Evolutionary conservation across 1,140 invertebrate species (phyloP), one percentile per base, ranked within the genome.

Genomic region (Drosophila parvula): DNA sequence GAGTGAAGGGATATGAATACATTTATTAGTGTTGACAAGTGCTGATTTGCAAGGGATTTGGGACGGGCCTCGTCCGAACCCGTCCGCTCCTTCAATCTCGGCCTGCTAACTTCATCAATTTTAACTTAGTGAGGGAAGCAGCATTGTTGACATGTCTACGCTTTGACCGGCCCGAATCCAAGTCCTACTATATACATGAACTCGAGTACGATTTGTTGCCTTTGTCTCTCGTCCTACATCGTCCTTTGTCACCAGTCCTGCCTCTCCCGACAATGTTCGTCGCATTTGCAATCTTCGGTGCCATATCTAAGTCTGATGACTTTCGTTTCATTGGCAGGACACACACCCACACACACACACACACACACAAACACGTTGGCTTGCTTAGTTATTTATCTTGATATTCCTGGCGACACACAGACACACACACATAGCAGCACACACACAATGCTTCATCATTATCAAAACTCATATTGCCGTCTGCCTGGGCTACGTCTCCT

Each of bases 401-500:
- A 86, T 86, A 86, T 81, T 70, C 74, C 61, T 55, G 18, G 40
- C 56, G 3, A 27, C 34, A 32, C 36, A 30, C 53, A 74, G 28
- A 81, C 16, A 78, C n/a, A 62, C 41, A 65, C 59, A 57, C 45
- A 44, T 32, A 41, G 58, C 41, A 44, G 62, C 53, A 53, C 47
- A 40, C 69, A 56, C 34, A 41, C 45, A 75, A 88, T 89, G 84
- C 88, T 84, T 89, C 84, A 89, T 89, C 84, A 89, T 89, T 89
- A 89, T 89, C 81, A 90, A 89, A 55, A 79, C 85, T 89, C 81
- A 89, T 89, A 84, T 80, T 89, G 84, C 81, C 85, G 78, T 65
- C 80, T 78, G 79, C 71, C 77, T 61, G 61, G 47, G 51, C 60
- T 73, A 43, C 47, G 40, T 22, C 40, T 51, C 12, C n/a, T 9